These are phyloP conservation scores for Xenus cinereus DNA, from an alignment of 2,113 vertebrate genomes.

Conservation along the genomic window DNA sequence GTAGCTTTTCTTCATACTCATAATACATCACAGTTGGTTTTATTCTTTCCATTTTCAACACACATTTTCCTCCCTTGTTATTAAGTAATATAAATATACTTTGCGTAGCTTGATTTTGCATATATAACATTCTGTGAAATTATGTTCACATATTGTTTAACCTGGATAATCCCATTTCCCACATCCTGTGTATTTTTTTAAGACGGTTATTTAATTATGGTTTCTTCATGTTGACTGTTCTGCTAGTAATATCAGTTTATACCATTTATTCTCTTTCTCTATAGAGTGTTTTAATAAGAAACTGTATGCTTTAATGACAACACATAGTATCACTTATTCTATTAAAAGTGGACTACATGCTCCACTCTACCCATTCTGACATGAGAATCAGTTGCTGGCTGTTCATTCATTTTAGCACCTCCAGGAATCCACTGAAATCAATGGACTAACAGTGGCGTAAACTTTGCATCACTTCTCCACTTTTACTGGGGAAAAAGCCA, in stretches of 20 bases:
- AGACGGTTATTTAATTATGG: slow-evolving; percentile 28
- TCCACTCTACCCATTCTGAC: neutral
- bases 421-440: neutral
- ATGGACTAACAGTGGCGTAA: neutral
- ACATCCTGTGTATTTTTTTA: neutral
- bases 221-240: slow-evolving; percentile 15
- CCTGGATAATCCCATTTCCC: slow-evolving; percentile 25
- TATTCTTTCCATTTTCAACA: neutral
- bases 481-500: neutral
- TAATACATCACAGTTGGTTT: neutral
- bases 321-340: neutral
- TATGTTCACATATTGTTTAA: slow-evolving; percentile 34
- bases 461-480: neutral
- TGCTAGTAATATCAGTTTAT: neutral
- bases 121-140: neutral
- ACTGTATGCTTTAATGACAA: neutral
- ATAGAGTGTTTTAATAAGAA: neutral
- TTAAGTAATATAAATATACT: slow-evolving; percentile 56
- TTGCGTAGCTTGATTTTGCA: slow-evolving; percentile 4
- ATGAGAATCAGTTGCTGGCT: neutral
- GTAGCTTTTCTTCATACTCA: neutral
- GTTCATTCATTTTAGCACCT: neutral
- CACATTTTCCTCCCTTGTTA: slow-evolving; percentile 5
- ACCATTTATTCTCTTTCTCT: neutral
- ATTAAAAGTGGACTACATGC: neutral